Base-by-base conservation (phyloP, 2,797 vertebrate species). In the Ambastaia sidthimunki region DNA sequence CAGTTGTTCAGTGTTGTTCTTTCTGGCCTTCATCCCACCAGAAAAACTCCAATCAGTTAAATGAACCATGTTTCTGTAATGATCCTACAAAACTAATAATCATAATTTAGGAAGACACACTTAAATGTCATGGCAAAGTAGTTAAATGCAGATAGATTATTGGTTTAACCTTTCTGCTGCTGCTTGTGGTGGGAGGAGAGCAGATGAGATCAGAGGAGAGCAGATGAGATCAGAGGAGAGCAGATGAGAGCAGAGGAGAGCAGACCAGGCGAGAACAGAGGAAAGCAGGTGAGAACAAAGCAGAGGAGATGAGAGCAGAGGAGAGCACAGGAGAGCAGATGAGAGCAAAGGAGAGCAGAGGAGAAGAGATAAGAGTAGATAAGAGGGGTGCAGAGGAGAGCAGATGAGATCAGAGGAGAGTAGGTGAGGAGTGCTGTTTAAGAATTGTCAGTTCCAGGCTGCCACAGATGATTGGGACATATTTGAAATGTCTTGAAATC, bases 51-150 rank as follows among this genome's bases (percentile, higher is more conserved):
- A 47, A 72, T 76, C 57, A 47, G 13, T 16, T 28, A 79, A 72
- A 83, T 80, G 73, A 81, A n/a, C 54, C 67, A 70, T 80, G 37
- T 66, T 71, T 28, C 69, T 19, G 80, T 65, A 71, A 82, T 37
- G 59, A 52, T 60, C 47, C 54, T 12, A 21, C 57, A 59, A 66
- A 73, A 76, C 71, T 59, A 79, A 83, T 74, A 82, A 81, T 72
- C 68, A 65, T 67, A 84, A 54, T 12, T 74, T 73, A 80, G 77
- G 71, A 81, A 83, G 73, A 65, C 28, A 15, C 44, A 37, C 25
- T 74, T 23, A 82, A 78, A 82, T 80, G 52, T 74, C 74, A 66
- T 15, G 3, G 69, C 37, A 73, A 25, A 62, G 31, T 18, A 76
- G 37, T 52, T 68, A 57, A 71, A 1, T 72, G 67, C 25, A 57